Percentiles rank a stretch among this genome's conserved stretches.
Evolutionary conservation across 2,888 invertebrate genomes (phyloP).

Genomic region (Himalopsyche anomala): DNA sequence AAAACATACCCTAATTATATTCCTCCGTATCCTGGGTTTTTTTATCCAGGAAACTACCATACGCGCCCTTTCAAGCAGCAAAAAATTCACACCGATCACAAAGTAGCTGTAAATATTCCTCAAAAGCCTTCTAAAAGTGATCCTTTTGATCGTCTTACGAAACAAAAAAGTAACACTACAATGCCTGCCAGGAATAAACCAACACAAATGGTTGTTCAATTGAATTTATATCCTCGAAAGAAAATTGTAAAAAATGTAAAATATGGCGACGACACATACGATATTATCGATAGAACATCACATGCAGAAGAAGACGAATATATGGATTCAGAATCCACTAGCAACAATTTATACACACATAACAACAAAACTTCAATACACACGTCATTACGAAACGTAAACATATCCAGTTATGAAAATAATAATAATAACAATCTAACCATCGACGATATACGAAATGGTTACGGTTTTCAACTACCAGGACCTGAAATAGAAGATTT

Average conservation of each 20-base stretch:
- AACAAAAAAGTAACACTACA: slow-evolving; percentile 65
- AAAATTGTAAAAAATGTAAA: slow-evolving; percentile 69
- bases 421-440: slow-evolving; percentile 52
- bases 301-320: background rate
- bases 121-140: background rate
- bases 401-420: background rate
- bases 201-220: slow-evolving; percentile 80
- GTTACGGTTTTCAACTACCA: slow-evolving; percentile 54
- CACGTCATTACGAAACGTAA: slow-evolving; percentile 28
- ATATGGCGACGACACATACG: slow-evolving; percentile 53
- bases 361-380: slow-evolving; percentile 18
- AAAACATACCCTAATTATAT: slow-evolving; percentile 54
- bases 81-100: slow-evolving; percentile 27
- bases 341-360: background rate
- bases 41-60: slow-evolving; percentile 47
- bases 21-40: slow-evolving; percentile 35
- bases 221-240: slow-evolving; percentile 80
- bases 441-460: slow-evolving; percentile 57
- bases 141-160: background rate
- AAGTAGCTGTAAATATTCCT: background rate
- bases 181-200: slow-evolving; percentile 62
- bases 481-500: slow-evolving; percentile 51
- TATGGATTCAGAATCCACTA: background rate
- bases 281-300: slow-evolving; percentile 68
- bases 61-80: slow-evolving; percentile 17